Evolutionary conservation across 92 coral and sea anemone species (phyloP), one percentile per base, ranked within the genome.

Genomic region (Phenganax subtilis): DNA sequence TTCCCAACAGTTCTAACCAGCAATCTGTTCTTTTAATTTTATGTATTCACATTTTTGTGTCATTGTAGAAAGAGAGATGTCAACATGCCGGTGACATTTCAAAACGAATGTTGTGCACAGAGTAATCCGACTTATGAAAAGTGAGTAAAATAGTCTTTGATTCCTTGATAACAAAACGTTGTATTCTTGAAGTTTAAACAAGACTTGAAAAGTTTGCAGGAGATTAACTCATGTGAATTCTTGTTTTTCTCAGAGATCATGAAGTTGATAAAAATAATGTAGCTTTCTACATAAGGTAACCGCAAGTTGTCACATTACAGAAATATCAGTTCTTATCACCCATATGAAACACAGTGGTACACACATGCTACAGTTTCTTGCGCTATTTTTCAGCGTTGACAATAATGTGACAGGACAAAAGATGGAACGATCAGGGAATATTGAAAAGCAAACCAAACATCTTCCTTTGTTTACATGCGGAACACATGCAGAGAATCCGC

Each of bases 221-320:
- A 59, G 65, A 59, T 10, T 25, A n/a, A 59, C 20, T n/a, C 15
- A 59, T 25, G 16, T 37, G 47, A 1, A 37, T 37, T 37, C 47
- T 37, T 37, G 47, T 37, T 37, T 37, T 37, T 5, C 47, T 37
- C 47, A 37, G 47, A 37, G 61, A 73, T 10, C 15, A 52, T 12
- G 77, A 3, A 30, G 51, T 8, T 37, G 55, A 44, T 17, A 37
- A 71, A 29, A 12, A 29, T 0, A 16, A 73, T 73, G 77, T 16
- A 30, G 20, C 77, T 52, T 52, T 73, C 57, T 73, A 73, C 57
- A 60, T 52, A 73, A 73, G 77, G 77, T 73, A 73, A 37, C 47
- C 5, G 47, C 47, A 2, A 5, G 47, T 1, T 5, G 47, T 37
- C 47, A 37, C 47, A 37, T 37, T 37, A 37, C 47, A 37, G 0